Evolutionary conservation across 2,797 vertebrate genomes (phyloP).

Genomic region (Hypotaenidia philippensis): DNA sequence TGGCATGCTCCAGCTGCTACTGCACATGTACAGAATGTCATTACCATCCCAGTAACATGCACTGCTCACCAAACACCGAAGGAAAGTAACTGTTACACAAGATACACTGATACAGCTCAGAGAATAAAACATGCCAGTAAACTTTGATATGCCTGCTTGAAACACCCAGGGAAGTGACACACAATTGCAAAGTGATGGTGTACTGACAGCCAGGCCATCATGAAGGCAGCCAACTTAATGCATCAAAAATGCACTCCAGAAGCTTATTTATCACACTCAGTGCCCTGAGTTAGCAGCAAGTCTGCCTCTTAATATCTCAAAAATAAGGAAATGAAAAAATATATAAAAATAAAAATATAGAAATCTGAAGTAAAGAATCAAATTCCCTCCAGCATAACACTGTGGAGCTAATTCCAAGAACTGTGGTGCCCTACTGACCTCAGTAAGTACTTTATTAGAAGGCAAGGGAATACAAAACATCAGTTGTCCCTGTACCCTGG

Average conservation of each 20-base stretch:
- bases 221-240: background rate
- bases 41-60: background rate
- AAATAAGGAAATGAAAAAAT: background rate
- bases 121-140: background rate
- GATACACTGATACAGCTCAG: background rate
- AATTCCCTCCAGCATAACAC: background rate
- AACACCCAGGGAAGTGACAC: background rate
- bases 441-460: background rate
- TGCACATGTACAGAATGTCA: background rate
- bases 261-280: background rate
- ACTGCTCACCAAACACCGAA: background rate
- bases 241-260: conserved; percentile 5
- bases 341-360: background rate
- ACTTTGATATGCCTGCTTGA: background rate
- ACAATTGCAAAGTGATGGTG: background rate
- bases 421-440: background rate
- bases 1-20: conserved; percentile 34
- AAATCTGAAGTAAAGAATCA: background rate
- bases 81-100: background rate
- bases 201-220: background rate
- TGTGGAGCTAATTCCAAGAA: background rate
- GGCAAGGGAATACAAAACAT: background rate
- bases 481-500: background rate
- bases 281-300: background rate
- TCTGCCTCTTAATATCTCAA: background rate